Conservation (phyloP, 2,888 invertebrate species). For the Psococerastis gibbosa region DNA sequence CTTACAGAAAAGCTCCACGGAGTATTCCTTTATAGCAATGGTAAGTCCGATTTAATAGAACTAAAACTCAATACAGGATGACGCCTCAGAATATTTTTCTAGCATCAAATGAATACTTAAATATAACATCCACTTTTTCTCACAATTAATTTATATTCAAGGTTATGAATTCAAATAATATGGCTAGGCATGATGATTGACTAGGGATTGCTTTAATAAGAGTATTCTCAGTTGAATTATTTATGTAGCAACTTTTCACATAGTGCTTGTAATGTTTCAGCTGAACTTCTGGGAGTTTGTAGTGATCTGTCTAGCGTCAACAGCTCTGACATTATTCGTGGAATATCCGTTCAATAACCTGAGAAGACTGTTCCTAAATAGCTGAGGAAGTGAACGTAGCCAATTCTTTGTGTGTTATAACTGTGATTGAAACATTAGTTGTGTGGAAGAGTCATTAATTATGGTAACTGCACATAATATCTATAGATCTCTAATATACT, state of each 20-base stretch:
- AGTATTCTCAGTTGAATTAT: background rate
- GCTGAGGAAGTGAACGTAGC: too few relatives aligned
- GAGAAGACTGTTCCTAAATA: conserved; percentile 24
- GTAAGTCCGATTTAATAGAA: too few relatives aligned
- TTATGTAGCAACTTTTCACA: conserved; percentile 10
- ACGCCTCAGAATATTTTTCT: too few relatives aligned
- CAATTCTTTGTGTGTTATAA: too few relatives aligned
- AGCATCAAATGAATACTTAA: too few relatives aligned
- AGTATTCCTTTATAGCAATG: conserved; percentile 35
- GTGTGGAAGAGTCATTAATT: too few relatives aligned
- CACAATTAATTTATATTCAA: background rate
- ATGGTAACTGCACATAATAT: too few relatives aligned
- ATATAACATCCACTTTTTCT: background rate
- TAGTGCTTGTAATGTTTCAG: conserved; percentile 27
- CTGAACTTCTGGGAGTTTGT: conserved; percentile 38
- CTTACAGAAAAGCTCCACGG: conserved; percentile 33
- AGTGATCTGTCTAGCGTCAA: conserved; percentile 35
- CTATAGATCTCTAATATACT: too few relatives aligned
- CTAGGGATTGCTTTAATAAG: conserved; percentile 1
- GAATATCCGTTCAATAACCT: conserved; percentile 51
- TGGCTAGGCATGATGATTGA: background rate
- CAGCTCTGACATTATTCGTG: conserved; percentile 37
- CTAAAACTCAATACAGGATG: too few relatives aligned
- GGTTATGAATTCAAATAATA: conserved; percentile 2
- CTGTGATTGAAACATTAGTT: too few relatives aligned